A percentile compares a stretch with the other conserved stretches of the same genome.
Evolutionary conservation across 2,797 vertebrate genomes (phyloP).

Genomic region (Falco concolor): DNA sequence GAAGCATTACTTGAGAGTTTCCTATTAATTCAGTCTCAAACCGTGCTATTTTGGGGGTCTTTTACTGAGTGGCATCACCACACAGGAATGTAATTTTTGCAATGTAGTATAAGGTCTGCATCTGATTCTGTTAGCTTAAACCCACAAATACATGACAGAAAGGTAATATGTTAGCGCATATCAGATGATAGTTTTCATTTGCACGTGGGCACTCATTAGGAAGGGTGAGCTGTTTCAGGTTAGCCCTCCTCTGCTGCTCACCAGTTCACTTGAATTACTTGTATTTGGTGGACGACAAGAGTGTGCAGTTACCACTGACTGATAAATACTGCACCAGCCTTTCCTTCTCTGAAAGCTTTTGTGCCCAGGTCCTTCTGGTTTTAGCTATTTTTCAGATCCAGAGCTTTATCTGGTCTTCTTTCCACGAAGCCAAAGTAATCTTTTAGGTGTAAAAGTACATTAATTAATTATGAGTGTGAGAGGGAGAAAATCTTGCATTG

Average conservation of each 20-base stretch:
- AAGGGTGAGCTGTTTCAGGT: not conserved
- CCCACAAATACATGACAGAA: not conserved
- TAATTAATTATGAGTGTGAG: not conserved
- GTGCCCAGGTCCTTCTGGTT: not conserved
- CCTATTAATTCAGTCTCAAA: not conserved
- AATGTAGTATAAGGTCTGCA: not conserved
- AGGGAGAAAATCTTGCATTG: not conserved
- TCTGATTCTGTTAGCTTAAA: not conserved
- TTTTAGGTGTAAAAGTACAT: not conserved
- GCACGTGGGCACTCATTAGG: not conserved
- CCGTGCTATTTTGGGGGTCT: not conserved
- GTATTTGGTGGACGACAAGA: not conserved
- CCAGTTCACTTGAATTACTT: not conserved
- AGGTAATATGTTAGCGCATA: not conserved
- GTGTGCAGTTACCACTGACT: not conserved
- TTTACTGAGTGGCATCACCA: not conserved
- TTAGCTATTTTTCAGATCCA: not conserved
- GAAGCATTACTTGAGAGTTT: not conserved
- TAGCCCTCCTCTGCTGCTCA: not conserved
- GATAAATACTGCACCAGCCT: not conserved
- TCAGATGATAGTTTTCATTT: not conserved
- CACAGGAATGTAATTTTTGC: not conserved
- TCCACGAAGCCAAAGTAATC: not conserved
- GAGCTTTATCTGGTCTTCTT: not conserved
- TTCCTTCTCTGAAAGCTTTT: not conserved